Base-by-base conservation (phyloP, 64 coral and sea anemone species). In the Montipora cactus region DNA sequence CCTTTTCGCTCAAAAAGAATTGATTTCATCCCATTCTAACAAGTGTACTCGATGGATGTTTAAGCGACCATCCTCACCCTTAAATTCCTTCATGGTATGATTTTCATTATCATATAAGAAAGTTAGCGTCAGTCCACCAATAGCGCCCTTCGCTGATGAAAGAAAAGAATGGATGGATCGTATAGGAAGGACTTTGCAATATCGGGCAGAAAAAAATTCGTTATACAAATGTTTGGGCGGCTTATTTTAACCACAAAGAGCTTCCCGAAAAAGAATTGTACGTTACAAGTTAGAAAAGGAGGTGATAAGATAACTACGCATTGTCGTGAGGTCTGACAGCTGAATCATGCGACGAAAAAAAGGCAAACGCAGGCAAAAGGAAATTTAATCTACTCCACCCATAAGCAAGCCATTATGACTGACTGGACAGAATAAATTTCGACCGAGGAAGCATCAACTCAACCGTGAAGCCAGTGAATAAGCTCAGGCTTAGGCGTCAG, bases 241-340 rank as follows among this genome's bases (percentile, higher is more conserved):
- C 66, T 16, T 48, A 37, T 22, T 67, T 71, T 12, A 86, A 69
- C 82, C 45, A 28, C 62, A 86, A 86, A 68, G 18, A 8, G 61
- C 20, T 44, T 22, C 6, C 80, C 12, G 15, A 59, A 67, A 67
- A 45, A 18, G 51, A 86, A 86, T 71, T 86, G 67, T 50, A 86
- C 66, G 67, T 44, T 45, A 11, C 64, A n/a, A 23, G 55, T 51
- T 51, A 49, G 68, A 51, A 71, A 50, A 19, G 48, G 7, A 67
- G 25, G 5, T 51, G 82, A 86, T 86, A 86, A 71, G 67, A 46
- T 20, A 50, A 9, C 45, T 5, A 4, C 7, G 47, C 46, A 5
- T 64, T 45, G 82, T 86, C 50, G 82, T 70, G 66, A 12, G 20
- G 82, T 86, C 20, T 71, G 50, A 67, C 82, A 86, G 82, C 45